phyloP scores from a whole-genome alignment of 2,113 vertebrate species.

The Micronycteris hirsuta region DNA sequence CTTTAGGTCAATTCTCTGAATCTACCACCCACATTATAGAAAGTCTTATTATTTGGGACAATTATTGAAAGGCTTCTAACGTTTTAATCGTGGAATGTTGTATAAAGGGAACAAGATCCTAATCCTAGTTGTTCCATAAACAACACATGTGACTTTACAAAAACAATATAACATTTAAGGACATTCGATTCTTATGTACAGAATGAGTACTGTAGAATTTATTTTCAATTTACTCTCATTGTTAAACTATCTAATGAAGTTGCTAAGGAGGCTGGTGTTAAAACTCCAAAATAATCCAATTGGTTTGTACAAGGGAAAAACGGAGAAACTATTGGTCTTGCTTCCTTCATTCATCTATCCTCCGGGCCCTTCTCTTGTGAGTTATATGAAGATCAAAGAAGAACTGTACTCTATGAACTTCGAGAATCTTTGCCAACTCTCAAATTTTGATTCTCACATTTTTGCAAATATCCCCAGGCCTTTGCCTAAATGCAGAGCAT shows the following conservation, averaged over 20 bases:
- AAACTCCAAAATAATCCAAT: not conserved
- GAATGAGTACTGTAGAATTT: not conserved
- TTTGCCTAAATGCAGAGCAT: not conserved
- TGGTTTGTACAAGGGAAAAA: not conserved
- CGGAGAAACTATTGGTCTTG: fast-evolving
- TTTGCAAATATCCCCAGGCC: not conserved
- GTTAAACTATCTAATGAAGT: not conserved
- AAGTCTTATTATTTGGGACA: not conserved
- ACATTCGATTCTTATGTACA: not conserved
- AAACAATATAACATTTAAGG: not conserved
- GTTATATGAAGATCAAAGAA: not conserved
- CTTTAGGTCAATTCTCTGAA: not conserved
- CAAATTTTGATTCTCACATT: not conserved
- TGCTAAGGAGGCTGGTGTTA: not conserved
- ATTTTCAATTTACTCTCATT: not conserved
- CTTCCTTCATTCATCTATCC: too few relatives aligned
- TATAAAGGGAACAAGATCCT: not conserved
- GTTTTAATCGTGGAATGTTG: not conserved
- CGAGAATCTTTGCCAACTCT: not conserved
- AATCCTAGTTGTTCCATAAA: not conserved
- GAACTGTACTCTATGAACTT: fast-evolving
- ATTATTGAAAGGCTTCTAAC: not conserved
- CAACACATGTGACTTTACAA: not conserved
- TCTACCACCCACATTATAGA: not conserved
- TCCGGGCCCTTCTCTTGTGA: not conserved